phyloP scores from a whole-genome alignment of 2,113 vertebrate genomes.

The Anhinga rufa region DNA sequence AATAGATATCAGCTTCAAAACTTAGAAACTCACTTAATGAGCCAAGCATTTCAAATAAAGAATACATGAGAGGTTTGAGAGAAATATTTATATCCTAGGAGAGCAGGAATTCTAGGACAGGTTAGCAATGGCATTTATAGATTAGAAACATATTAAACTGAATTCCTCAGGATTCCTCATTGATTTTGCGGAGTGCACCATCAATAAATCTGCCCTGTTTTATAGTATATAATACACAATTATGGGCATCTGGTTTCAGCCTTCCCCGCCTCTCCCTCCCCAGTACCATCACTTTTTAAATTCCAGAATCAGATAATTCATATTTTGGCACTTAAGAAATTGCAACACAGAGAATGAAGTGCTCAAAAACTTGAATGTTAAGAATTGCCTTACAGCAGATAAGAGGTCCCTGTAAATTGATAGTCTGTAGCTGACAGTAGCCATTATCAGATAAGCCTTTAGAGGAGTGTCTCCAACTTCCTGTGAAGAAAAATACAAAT shows the following conservation, averaged over 20 bases:
- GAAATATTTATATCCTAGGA: constrained; percentile 6
- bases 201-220: neutral
- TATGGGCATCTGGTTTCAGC: neutral
- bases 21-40: neutral
- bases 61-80: neutral
- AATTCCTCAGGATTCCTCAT: neutral
- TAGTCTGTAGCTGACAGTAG: constrained; percentile 12
- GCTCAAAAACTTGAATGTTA: neutral
- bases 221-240: neutral
- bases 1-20: constrained; percentile 1
- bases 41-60: constrained; percentile 23
- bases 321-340: neutral
- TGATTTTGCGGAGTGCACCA: neutral
- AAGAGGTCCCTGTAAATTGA: constrained; percentile 4
- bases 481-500: constrained; percentile 2
- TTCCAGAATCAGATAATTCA: neutral
- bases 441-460: constrained; percentile 38
- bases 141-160: neutral
- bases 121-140: neutral
- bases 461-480: neutral
- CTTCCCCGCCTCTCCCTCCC: neutral
- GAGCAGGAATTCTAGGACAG: neutral
- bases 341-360: neutral
- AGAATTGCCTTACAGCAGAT: neutral
- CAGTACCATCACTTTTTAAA: neutral